Evolutionary conservation across 2,888 invertebrate genomes (phyloP), one percentile per base, ranked within the genome.

Genomic region (Drosophila cognata): DNA sequence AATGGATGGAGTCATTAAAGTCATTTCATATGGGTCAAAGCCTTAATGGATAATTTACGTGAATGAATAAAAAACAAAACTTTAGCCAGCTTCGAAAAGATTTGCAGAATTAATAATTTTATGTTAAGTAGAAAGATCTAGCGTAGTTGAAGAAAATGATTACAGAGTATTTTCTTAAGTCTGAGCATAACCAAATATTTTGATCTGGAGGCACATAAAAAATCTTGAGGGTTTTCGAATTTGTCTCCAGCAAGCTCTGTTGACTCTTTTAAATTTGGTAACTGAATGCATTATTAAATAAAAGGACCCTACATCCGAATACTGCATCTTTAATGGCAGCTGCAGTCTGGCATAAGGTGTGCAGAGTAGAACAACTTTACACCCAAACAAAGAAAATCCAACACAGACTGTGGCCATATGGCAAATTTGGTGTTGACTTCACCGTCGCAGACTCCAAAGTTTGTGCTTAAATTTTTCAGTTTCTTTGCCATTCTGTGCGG

Each of bases 381-480:
- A 57, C 59, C 46, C 57, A 71, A 71, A 63, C 64, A 68, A 68
- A 51, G 78, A 48, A 73, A 73, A 73, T 53, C 55, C 67, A 46
- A 28, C 71, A 61, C 64, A 71, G 76, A 82, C 83, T 79, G 71
- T 73, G 77, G 81, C 83, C 83, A 80, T 81, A 82, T 81, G 81
- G 81, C 80, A 76, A 82, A 76, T 76, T 73, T 67, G 71, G 70
- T 25, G 46, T 46, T 46, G 46, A 46, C 46, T 46, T 61, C 21
- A 36, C 25, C 60, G 56, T 59, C 35, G 60, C 52, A 21, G 64
- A 64, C 65, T 57, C 57, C 36, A 79, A 80, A 82, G 63, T 82
- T 76, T 77, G 56, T 65, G 53, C 73, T 74, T 72, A 63, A 70
- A 74, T 74, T 80, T 74, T 73, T 66, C 60, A 72, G 60, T 77